Evolutionary conservation across 2,797 vertebrate genomes (phyloP).

Genomic region (Odontamblyopus rebecca): DNA sequence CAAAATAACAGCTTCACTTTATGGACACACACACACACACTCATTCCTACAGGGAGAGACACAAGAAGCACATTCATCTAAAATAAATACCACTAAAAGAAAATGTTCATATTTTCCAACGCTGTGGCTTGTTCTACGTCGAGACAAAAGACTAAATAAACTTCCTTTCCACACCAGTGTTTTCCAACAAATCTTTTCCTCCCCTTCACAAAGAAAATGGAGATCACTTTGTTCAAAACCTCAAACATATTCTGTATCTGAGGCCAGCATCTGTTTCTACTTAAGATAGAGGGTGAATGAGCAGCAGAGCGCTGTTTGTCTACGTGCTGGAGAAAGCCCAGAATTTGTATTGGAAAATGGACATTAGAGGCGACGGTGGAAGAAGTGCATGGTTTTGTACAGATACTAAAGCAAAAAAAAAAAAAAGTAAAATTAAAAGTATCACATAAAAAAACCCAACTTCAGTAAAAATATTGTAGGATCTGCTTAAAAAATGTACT

Average conservation of each 20-base stretch:
- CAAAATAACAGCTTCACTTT: not conserved
- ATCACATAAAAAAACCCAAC: no score
- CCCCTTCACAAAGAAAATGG: not conserved
- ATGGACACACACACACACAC: not conserved
- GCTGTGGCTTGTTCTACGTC: not conserved
- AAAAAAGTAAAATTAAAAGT: no score
- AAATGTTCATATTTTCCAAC: not conserved
- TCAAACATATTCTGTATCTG: not conserved
- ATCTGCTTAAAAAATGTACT: no score
- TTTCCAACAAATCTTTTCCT: conserved; percentile 2
- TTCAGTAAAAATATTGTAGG: no score
- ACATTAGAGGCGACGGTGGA: no score
- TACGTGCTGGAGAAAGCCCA: not conserved
- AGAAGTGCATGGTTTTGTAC: no score
- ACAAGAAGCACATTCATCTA: not conserved
- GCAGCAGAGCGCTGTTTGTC: not conserved
- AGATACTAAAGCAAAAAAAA: no score
- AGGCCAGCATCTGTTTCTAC: not conserved
- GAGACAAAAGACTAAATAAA: not conserved
- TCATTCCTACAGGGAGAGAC: not conserved
- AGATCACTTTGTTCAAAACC: conserved; percentile 4
- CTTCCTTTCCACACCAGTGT: not conserved
- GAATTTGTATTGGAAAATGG: not conserved
- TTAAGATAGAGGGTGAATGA: not conserved
- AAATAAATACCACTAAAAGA: not conserved